Evolutionary conservation across 1,140 invertebrate species (phyloP).

Genomic region (Vollenhovia emeryi): DNA sequence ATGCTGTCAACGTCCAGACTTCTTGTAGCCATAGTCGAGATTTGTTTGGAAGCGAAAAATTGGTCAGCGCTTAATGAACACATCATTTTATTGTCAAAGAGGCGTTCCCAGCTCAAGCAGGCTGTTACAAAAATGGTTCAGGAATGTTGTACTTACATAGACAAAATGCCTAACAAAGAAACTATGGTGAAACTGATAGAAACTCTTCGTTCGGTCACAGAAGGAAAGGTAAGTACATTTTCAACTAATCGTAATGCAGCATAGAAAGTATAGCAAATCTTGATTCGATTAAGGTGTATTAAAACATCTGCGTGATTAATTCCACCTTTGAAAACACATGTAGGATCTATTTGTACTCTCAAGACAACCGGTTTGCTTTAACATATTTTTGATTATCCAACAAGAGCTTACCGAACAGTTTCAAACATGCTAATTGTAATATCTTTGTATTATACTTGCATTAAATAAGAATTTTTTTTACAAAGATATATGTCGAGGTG

Average conservation of each 20-base stretch:
- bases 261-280: not conserved
- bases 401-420: not conserved
- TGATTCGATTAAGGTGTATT: not conserved
- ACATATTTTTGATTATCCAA: not conserved
- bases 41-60: slow-evolving; percentile 97
- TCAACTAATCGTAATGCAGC: too few relatives aligned
- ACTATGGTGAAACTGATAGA: slow-evolving; percentile 98
- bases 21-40: slow-evolving; percentile 96
- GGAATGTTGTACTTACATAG: slow-evolving; percentile 97
- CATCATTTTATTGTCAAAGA: slow-evolving; percentile 95
- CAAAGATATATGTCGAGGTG: slow-evolving; percentile 99
- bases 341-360: too few relatives aligned
- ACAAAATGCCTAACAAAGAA: slow-evolving; percentile 96
- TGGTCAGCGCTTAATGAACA: slow-evolving; percentile 98
- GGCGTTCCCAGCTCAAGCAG: slow-evolving; percentile 98
- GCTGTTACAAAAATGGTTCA: slow-evolving; percentile 99
- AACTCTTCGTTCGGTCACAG: slow-evolving; percentile 97
- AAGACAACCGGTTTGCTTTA: not conserved
- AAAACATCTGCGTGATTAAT: not conserved
- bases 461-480: slow-evolving; percentile 59
- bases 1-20: slow-evolving; percentile 97
- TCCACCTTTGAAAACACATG: not conserved
- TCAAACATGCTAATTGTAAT: not conserved
- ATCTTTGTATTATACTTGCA: slow-evolving; percentile 16
- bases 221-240: slow-evolving; percentile 92